Conservation (phyloP, 2,797 vertebrate genomes). For the Simalia tracyae region DNA sequence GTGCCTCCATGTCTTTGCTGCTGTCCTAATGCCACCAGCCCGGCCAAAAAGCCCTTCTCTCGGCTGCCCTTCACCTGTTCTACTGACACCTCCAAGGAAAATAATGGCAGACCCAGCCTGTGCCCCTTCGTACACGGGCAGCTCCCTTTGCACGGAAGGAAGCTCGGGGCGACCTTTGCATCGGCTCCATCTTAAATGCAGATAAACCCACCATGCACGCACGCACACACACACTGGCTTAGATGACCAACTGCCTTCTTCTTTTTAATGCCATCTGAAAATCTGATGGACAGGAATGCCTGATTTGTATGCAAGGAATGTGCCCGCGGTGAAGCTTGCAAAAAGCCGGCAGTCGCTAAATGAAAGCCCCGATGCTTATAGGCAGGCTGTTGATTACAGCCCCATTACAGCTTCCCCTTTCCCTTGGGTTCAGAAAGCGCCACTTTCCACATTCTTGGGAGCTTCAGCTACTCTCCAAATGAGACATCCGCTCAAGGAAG, state of each 20-base stretch:
- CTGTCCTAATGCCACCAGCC: background rate
- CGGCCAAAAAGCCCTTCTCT: background rate
- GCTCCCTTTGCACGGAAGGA: background rate
- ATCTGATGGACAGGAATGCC: background rate
- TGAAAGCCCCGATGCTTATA: background rate
- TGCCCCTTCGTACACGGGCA: too few relatives aligned
- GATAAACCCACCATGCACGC: background rate
- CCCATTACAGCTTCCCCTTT: background rate
- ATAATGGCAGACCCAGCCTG: background rate
- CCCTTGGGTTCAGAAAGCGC: too few relatives aligned
- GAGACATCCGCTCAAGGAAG: background rate
- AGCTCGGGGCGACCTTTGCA: background rate
- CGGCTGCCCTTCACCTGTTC: background rate
- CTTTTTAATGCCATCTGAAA: slow-evolving; percentile 17
- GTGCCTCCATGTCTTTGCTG: too few relatives aligned
- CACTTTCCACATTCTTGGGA: background rate
- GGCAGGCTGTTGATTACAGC: slow-evolving; percentile 8
- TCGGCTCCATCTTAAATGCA: background rate
- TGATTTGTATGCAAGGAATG: slow-evolving; percentile 29
- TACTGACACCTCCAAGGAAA: background rate
- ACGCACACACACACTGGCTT: background rate
- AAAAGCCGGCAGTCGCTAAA: slow-evolving; percentile 1
- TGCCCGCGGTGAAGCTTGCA: fast-evolving
- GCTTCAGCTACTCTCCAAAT: background rate
- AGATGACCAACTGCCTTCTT: background rate